Base-by-base conservation (phyloP, 2,888 invertebrate species). In the Sarcophaga carnaria region DNA sequence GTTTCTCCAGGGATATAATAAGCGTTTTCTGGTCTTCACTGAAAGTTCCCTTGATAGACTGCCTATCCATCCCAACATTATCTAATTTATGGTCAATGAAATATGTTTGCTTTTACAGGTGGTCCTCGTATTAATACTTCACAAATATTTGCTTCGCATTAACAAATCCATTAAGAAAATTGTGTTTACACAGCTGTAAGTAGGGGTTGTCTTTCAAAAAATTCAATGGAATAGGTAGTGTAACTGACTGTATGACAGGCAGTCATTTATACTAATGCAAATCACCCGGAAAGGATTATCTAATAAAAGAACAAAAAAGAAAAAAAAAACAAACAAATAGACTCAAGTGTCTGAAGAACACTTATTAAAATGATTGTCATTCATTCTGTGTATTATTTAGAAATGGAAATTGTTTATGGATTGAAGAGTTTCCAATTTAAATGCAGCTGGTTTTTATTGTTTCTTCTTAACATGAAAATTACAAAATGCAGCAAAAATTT, bases 211-310 rank as follows among this genome's bases (percentile, higher is more conserved):
- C 37, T 2, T 37, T 37, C 37, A 8, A 37, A 10, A 37, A 37
- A 37, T 37, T 10, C 47, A 27, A 27, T 49, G 47, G 27, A 67
- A 54, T 49, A 76, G 64, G 25, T 76, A n/a, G 4, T n/a, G 10
- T 47, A 37, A 37, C 37, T 71, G n/a, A 45, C 67, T 74, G 45
- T 10, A 49, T 77, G 66, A 77, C 63, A 64, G 22, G 17, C 63
- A 17, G 14, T 45, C 54, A 62, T 78, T 27, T 66, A 64, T 62
- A 72, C 67, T 62, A 78, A 83, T 83, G 77, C 66, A 87, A 87
- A 87, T 87, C 86, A 87, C 86, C 86, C 86, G 86, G 86, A 87
- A 87, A 87, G 86, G 83, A 83, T 87, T 87, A 87, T 87, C 64
- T 87, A 87, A 83, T 83, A 75, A 69, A 87, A 71, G 72, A 25